A percentile compares a stretch with the other conserved stretches of the same genome.
Evolutionary conservation across 2,797 vertebrate species (phyloP).

Genomic region (Eulemur albifrons): DNA sequence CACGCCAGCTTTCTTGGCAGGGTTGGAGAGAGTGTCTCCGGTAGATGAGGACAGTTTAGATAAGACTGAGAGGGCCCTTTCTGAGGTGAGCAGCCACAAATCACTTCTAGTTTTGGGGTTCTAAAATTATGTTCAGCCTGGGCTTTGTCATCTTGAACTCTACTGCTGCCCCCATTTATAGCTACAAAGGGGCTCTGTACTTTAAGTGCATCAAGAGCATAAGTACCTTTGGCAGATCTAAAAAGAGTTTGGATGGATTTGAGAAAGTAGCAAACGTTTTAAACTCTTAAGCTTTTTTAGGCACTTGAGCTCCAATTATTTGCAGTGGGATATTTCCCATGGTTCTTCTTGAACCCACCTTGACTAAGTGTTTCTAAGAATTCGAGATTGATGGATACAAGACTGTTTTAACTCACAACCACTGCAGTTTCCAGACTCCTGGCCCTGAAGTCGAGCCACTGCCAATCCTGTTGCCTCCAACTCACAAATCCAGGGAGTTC

Average conservation of each 20-base stretch:
- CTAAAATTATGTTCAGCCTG: conserved; percentile 49
- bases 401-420: conserved; percentile 21
- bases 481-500: background rate
- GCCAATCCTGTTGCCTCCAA: background rate
- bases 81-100: conserved; percentile 43
- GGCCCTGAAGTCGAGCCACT: background rate
- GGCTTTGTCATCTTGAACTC: conserved; percentile 55
- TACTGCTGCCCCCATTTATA: conserved; percentile 2
- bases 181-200: conserved; percentile 28
- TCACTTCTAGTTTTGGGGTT: conserved; percentile 32
- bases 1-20: background rate
- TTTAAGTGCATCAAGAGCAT: conserved; percentile 37
- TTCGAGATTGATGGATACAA: background rate
- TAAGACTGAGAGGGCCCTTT: conserved; percentile 32
- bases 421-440: conserved; percentile 26
- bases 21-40: background rate
- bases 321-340: conserved; percentile 32
- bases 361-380: conserved; percentile 17
- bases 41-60: background rate
- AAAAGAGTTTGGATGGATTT: conserved; percentile 56
- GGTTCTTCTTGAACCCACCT: background rate
- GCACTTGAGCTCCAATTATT: conserved; percentile 60
- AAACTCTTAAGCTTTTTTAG: conserved; percentile 52
- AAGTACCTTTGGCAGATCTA: conserved; percentile 44
- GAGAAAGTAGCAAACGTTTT: conserved; percentile 53